A percentile compares a stretch with the other conserved stretches of the same genome.
These are phyloP conservation scores for Oostethus manadensis DNA, from an alignment of 2,113 vertebrate genomes.

Conservation along the genomic window DNA sequence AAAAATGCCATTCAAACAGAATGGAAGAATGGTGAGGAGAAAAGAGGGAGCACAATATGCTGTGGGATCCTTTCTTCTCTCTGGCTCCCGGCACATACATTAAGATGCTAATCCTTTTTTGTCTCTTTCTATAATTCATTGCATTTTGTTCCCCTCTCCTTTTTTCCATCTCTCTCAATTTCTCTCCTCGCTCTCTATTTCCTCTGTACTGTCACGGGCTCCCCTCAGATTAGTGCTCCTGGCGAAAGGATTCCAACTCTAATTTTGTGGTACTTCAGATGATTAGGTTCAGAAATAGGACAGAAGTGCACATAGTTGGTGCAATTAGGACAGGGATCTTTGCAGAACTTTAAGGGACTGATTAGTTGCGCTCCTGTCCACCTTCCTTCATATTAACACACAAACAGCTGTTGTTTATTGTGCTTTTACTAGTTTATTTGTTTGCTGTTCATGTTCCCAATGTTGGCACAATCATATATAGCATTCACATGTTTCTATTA, in stretches of 20 bases:
- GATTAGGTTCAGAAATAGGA: slow-evolving; percentile 66
- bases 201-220: slow-evolving; percentile 52
- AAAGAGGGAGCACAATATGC: slow-evolving; percentile 44
- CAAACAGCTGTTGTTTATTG: slow-evolving; percentile 66
- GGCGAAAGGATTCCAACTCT: slow-evolving; percentile 61
- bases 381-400: slow-evolving; percentile 48
- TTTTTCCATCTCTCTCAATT: slow-evolving; percentile 40
- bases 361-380: slow-evolving; percentile 53
- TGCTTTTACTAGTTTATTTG: slow-evolving; percentile 44
- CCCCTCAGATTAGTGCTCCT: slow-evolving; percentile 57
- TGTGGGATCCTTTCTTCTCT: slow-evolving; percentile 59
- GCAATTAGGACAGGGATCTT: slow-evolving; percentile 59
- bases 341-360: slow-evolving; percentile 50
- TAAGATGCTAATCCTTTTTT: slow-evolving; percentile 72
- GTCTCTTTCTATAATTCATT: slow-evolving; percentile 67
- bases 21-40: slow-evolving; percentile 21
- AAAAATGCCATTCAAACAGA: slow-evolving; percentile 53
- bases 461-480: too few species aligned
- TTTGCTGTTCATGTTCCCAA: slow-evolving; percentile 22
- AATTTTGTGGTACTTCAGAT: slow-evolving; percentile 67
- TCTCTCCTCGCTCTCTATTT: slow-evolving; percentile 38
- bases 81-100: slow-evolving; percentile 63
- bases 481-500: too few species aligned
- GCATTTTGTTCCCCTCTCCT: slow-evolving; percentile 57
- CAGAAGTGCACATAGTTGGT: slow-evolving; percentile 55